A percentile compares a stretch with the other conserved stretches of the same genome.
These are phyloP conservation scores for Trinectes maculatus DNA, from an alignment of 2,113 vertebrate species.

Conservation along the genomic window DNA sequence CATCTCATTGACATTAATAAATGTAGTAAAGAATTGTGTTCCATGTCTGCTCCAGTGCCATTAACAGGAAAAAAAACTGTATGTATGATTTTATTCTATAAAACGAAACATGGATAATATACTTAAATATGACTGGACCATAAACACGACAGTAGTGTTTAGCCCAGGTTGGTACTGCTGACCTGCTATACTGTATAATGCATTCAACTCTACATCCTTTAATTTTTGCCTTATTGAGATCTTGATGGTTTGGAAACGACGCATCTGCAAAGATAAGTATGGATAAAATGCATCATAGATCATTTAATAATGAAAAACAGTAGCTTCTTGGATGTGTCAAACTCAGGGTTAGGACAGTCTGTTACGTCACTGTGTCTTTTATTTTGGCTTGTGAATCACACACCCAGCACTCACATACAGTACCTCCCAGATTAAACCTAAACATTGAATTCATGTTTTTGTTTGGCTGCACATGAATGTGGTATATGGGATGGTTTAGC, in stretches of 20 bases:
- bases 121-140: too few species aligned
- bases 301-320: neutral
- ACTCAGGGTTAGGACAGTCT: neutral
- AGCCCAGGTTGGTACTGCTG: neutral
- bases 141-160: neutral
- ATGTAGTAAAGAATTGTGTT: too few species aligned
- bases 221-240: slow-evolving; percentile 19
- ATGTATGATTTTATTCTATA: too few species aligned
- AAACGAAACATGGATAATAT: neutral
- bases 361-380: slow-evolving; percentile 16
- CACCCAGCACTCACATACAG: neutral
- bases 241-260: slow-evolving; percentile 9
- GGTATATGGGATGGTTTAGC: too few species aligned
- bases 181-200: too few species aligned
- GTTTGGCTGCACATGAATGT: neutral
- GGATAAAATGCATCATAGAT: slow-evolving; percentile 1
- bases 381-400: slow-evolving; percentile 10
- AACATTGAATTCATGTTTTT: neutral
- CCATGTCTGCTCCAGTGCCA: too few species aligned
- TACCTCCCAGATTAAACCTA: neutral
- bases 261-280: neutral
- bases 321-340: slow-evolving; percentile 6
- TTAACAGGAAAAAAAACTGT: too few species aligned
- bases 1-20: too few species aligned
- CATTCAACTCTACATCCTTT: neutral